Conservation (phyloP, 2,113 vertebrate species). For the Misgurnus anguillicaudatus region DNA sequence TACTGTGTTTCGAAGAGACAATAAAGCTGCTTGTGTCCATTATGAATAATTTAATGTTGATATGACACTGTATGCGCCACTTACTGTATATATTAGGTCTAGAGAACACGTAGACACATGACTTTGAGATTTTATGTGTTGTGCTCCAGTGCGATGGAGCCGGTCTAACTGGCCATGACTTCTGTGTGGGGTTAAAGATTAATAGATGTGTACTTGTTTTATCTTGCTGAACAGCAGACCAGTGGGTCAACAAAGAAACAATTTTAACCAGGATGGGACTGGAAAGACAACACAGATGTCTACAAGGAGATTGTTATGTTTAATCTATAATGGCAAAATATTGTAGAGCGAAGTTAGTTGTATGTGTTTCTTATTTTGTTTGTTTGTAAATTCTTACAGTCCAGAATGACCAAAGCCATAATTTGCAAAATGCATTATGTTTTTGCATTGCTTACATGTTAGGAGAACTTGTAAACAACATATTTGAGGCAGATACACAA, state of each 20-base stretch:
- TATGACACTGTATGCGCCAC: neutral
- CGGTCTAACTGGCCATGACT: neutral
- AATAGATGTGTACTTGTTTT: constrained; percentile 35
- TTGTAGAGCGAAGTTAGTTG: neutral
- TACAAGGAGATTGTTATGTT: neutral
- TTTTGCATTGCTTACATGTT: neutral
- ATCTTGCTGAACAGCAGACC: constrained; percentile 37
- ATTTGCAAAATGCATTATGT: neutral
- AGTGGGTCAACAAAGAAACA: constrained; percentile 7
- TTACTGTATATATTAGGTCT: constrained; percentile 10
- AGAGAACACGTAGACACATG: constrained; percentile 1
- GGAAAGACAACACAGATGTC: neutral
- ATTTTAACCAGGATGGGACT: neutral
- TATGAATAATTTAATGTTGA: constrained; percentile 27
- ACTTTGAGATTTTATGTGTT: neutral
- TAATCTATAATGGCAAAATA: neutral
- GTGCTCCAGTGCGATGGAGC: neutral
- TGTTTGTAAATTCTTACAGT: neutral
- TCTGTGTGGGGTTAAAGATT: constrained; percentile 41
- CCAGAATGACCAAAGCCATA: neutral
- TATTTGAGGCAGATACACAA: neutral
- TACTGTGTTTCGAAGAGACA: neutral
- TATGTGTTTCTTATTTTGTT: neutral
- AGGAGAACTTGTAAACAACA: neutral
- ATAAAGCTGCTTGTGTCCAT: constrained; percentile 6